Base-by-base conservation (phyloP, 2,888 invertebrate genomes). In the Spisula subtruncata region DNA sequence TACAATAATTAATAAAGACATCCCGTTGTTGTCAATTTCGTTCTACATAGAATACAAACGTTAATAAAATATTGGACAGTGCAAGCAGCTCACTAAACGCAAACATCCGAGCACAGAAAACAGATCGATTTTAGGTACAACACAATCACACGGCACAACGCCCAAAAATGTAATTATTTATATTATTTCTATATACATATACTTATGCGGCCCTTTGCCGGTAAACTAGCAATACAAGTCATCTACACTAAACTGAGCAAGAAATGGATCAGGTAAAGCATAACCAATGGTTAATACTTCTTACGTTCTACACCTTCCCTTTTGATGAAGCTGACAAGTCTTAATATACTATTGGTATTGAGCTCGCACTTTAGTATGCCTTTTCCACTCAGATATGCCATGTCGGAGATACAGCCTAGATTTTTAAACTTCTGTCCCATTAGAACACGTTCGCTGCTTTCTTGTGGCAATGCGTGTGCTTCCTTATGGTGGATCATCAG, bases 351-450 rank as follows among this genome's bases (percentile, higher is more conserved):
- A 6, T 51, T 80, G 14, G 83, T 86, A 85, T 94, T 94, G 90
- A 93, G 92, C 25, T 93, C 92, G 90, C 93, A 93, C 0, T 85
- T 84, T 46, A 93, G 93, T 1, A 94, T 86, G 16, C 94, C 94
- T 51, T 91, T 93, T 25, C 85, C 88, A 16, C 92, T 88, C n/a
- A 92, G 83, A 81, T 92, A 93, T 5, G 92, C 94, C 84, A 94
- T 90, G 60, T 94, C 94, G n/a, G 92, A 89, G 51, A 94, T 93
- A n/a, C 87, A 86, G 4, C 91, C 92, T 25, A 94, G 91, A 16
- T 88, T 46, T 79, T 91, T 93, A 81, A 90, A 93, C 14, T 94
- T 92, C 0, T 88, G 66, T 14, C 92, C 89, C 0, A 92, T 93
- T 75, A 94, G 81, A 2, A 93, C 81, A 60, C 91, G 88, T 29